Evolutionary conservation across 1,140 invertebrate species (phyloP).

Genomic region (Paraescarpia echinospica): DNA sequence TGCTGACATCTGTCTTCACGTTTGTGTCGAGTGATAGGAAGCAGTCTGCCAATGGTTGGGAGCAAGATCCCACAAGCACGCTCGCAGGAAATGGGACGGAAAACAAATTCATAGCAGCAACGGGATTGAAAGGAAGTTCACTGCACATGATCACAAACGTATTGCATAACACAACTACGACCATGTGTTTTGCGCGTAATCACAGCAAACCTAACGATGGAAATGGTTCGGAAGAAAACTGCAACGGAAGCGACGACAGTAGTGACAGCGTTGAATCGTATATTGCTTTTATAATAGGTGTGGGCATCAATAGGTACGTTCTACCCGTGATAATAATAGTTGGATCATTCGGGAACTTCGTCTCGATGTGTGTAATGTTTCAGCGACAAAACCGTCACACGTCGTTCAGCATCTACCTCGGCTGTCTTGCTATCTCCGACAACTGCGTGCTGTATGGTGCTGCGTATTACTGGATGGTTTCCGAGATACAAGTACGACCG

Average conservation of each 20-base stretch:
- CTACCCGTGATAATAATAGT: not conserved
- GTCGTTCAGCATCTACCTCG: constrained; percentile 1
- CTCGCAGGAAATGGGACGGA: not conserved
- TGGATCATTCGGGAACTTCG: not conserved
- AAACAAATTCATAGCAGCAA: not conserved
- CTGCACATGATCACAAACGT: not conserved
- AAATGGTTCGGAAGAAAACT: too few species aligned
- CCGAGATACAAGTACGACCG: not conserved
- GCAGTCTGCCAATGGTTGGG: not conserved
- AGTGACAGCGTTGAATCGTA: not conserved
- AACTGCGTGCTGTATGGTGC: not conserved
- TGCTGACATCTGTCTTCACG: not conserved
- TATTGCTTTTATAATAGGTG: not conserved
- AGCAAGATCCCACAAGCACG: not conserved
- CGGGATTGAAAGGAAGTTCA: not conserved
- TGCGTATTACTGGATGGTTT: not conserved
- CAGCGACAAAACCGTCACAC: not conserved
- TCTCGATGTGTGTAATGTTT: not conserved
- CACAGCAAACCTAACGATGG: not conserved
- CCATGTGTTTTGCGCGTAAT: not conserved
- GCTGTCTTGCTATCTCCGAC: constrained; percentile 5
- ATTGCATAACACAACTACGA: not conserved
- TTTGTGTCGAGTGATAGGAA: not conserved
- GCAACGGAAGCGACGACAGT: not conserved
- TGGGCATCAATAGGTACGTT: not conserved